phyloP scores from a whole-genome alignment of 2,888 invertebrate species.

The Orthosia cruda region DNA sequence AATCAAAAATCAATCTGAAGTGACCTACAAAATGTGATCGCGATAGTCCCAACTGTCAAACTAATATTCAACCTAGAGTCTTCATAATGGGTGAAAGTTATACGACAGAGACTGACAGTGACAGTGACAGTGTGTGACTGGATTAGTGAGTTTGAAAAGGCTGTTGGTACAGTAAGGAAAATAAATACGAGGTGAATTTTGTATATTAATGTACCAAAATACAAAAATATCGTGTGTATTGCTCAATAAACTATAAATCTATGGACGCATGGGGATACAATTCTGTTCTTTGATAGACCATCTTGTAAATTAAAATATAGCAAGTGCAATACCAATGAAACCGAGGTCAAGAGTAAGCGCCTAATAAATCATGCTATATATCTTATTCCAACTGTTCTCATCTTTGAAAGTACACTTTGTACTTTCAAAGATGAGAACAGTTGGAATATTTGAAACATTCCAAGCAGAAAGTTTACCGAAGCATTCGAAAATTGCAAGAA shows the following conservation, averaged over 20 bases:
- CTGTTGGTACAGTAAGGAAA: too few relatives aligned
- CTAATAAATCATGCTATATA: conserved; percentile 11
- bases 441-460: conserved; percentile 18
- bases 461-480: conserved; percentile 8
- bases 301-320: not conserved
- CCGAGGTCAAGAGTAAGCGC: not conserved
- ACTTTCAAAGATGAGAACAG: conserved; percentile 7
- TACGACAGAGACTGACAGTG: not conserved
- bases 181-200: not conserved
- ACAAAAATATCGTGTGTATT: too few relatives aligned
- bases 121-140: not conserved
- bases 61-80: not conserved
- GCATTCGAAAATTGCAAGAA: conserved; percentile 1
- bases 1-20: too few relatives aligned
- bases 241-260: too few relatives aligned
- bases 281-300: not conserved
- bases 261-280: too few relatives aligned
- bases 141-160: not conserved
- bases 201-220: too few relatives aligned
- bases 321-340: not conserved
- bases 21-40: too few relatives aligned
- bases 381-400: too few relatives aligned
- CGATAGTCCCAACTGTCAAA: not conserved
- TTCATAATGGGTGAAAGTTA: not conserved
- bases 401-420: too few relatives aligned